A percentile compares a stretch with the other conserved stretches of the same genome.
Evolutionary conservation across 1,140 invertebrate species (phyloP).

Genomic region (Scylla paramamosain): DNA sequence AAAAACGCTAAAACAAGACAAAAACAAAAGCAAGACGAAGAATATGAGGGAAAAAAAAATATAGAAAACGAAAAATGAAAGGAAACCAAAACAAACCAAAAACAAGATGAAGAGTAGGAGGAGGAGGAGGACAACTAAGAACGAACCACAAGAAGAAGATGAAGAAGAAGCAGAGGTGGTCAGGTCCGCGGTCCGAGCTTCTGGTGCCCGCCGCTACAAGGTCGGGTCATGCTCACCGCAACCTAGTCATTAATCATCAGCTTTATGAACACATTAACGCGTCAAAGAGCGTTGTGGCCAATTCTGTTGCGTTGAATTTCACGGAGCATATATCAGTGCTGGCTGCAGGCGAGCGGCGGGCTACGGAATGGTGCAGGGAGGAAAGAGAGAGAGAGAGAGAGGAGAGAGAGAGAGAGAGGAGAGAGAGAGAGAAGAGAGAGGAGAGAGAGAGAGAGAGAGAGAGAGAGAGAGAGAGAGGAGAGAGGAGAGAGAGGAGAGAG

Average conservation of each 20-base stretch:
- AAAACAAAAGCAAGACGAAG: not conserved
- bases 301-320: slow-evolving; percentile 66
- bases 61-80: not conserved
- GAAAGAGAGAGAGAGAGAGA: not conserved
- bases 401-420: not conserved
- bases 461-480: not conserved
- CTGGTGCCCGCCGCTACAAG: not conserved
- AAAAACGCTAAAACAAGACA: too few relatives aligned
- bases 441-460: not conserved
- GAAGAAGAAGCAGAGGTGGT: not conserved
- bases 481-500: not conserved
- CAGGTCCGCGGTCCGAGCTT: not conserved
- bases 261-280: slow-evolving; percentile 66
- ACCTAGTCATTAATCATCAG: slow-evolving; percentile 46
- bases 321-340: slow-evolving; percentile 65
- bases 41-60: not conserved
- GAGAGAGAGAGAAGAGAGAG: not conserved
- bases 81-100: not conserved
- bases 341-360: slow-evolving; percentile 5
- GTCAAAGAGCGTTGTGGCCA: slow-evolving; percentile 66
- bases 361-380: not conserved
- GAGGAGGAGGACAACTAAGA: too few relatives aligned
- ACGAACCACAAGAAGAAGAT: not conserved
- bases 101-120: not conserved
- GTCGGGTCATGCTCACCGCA: slow-evolving; percentile 48